These are phyloP conservation scores for Seriola dumerili DNA, from an alignment of 2,113 vertebrate genomes.

Conservation along the genomic window DNA sequence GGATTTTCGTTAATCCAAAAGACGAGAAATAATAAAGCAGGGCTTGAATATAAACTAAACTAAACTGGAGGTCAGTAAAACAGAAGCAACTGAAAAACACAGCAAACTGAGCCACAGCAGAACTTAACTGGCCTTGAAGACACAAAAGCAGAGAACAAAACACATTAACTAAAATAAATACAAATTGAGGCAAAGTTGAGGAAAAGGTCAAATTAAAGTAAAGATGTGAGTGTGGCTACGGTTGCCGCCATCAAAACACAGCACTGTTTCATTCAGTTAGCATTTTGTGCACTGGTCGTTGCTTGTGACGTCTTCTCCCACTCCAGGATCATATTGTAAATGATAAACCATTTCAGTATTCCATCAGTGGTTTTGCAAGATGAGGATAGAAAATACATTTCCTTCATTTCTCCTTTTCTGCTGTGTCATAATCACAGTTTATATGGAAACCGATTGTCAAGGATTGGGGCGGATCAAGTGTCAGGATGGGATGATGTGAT, in stretches of 20 bases:
- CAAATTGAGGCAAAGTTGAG: background rate
- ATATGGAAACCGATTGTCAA: slow-evolving; percentile 14
- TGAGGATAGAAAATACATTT: slow-evolving; percentile 10
- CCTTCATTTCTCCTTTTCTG: slow-evolving; percentile 10
- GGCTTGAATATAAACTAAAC: background rate
- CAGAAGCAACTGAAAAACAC: background rate
- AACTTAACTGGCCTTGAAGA: background rate
- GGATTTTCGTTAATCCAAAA: background rate
- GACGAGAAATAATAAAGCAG: background rate
- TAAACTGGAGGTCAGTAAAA: background rate
- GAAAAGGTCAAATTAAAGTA: background rate
- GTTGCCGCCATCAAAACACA: background rate
- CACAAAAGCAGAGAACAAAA: too few species aligned
- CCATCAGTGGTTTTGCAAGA: slow-evolving; percentile 3
- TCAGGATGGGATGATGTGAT: slow-evolving; percentile 1
- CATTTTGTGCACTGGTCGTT: background rate
- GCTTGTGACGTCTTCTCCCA: background rate
- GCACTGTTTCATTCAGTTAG: background rate
- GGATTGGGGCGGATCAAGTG: slow-evolving; percentile 11
- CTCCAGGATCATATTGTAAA: background rate
- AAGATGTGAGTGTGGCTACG: background rate
- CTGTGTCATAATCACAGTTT: slow-evolving; percentile 3
- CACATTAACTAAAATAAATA: background rate
- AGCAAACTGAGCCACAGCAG: background rate
- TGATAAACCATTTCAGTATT: background rate